Evolutionary conservation across 2,113 vertebrate species (phyloP).

Genomic region (Poecile atricapillus): DNA sequence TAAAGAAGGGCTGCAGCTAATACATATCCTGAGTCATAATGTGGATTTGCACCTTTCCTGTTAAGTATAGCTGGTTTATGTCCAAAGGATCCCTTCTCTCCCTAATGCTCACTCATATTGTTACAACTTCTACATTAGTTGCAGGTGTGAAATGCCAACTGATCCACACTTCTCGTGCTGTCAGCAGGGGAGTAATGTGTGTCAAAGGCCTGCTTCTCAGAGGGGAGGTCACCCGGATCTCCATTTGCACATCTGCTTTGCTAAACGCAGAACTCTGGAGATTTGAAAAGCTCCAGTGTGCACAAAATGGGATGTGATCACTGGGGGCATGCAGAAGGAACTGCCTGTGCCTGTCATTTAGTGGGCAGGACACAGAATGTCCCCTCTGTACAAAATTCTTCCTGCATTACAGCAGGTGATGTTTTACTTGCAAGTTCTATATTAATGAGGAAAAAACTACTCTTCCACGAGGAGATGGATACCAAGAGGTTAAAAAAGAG

Average conservation of each 20-base stretch:
- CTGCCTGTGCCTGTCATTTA: background rate
- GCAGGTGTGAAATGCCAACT: slow-evolving; percentile 39
- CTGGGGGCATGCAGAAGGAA: background rate
- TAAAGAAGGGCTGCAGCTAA: background rate
- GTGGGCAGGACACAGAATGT: background rate
- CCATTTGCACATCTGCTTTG: slow-evolving; percentile 44
- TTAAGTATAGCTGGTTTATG: slow-evolving; percentile 3
- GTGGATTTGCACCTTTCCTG: slow-evolving; percentile 37
- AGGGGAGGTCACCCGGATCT: background rate
- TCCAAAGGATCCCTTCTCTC: background rate
- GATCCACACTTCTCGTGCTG: background rate
- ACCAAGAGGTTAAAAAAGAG: background rate
- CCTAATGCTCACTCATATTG: background rate
- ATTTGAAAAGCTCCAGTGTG: background rate
- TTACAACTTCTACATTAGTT: slow-evolving; percentile 40
- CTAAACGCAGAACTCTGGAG: background rate
- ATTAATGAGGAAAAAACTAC: background rate
- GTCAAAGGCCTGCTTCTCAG: slow-evolving; percentile 8
- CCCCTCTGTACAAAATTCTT: background rate
- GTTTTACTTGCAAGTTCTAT: background rate
- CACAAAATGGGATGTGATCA: background rate
- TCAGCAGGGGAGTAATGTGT: slow-evolving; percentile 9
- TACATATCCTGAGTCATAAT: background rate
- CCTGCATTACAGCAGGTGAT: background rate
- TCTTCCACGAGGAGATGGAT: background rate